Evolutionary conservation across 2,797 vertebrate species (phyloP), one percentile per base, ranked within the genome.

Genomic region (Limnodromus scolopaceus): DNA sequence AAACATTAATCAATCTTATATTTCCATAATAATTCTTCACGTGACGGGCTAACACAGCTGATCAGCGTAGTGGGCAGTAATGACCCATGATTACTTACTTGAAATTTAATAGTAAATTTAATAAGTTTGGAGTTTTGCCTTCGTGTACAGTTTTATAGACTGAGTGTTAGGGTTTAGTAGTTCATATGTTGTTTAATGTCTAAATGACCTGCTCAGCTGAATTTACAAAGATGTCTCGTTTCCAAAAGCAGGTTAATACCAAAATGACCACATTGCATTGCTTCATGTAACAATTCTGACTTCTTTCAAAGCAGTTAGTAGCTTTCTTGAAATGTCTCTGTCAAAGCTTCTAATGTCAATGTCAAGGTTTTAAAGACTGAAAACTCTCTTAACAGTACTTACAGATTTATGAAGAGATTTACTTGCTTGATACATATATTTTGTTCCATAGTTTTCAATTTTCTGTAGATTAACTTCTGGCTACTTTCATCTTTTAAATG

Each of bases 11-110:
- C 98, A 98, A 79, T 96, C 92, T 87, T 96, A 0, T 89, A 95
- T 96, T 97, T 98, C 86, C 92, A 82, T 97, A 97, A 95, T 98
- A 98, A 98, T 98, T 94, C 92, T 96, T 98, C 78, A 90, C 43
- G 76, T 97, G 83, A 97, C 78, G 97, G 96, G 80, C 95, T 97
- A 98, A 98, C 97, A 98, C 96, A 98, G 97, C 97, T 99, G 98
- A 99, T 99, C 96, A 98, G 97, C 97, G 91, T 98, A 98, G 97
- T 97, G 98, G 98, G 97, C 98, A 99, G 97, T 99, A 99, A 99
- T 98, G 98, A 99, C 97, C 98, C 97, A 96, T 98, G 97, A 98
- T 99, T 98, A 98, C 98, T 99, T 99, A 97, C 97, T 98, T 98
- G 98, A 98, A 98, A 97, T 98, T 98, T 98, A 98, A 98, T 97